phyloP scores from a whole-genome alignment of 2,113 vertebrate species.

The Hippocampus zosterae region DNA sequence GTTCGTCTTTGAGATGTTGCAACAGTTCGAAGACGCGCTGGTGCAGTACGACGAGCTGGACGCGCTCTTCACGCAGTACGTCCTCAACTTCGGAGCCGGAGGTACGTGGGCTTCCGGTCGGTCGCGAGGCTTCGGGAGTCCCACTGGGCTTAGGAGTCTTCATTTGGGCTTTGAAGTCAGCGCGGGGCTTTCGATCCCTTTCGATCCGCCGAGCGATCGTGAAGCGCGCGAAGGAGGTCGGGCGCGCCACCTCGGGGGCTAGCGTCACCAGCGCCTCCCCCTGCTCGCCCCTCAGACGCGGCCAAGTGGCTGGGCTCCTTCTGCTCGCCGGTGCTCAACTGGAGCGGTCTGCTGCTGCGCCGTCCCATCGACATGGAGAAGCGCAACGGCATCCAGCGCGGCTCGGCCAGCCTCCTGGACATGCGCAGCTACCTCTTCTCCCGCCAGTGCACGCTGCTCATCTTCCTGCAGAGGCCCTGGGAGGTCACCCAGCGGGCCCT shows the following conservation, averaged over 20 bases:
- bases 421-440: slow-evolving; percentile 97
- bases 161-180: too few species aligned
- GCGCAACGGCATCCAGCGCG: slow-evolving; percentile 85
- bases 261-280: background rate
- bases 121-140: too few species aligned
- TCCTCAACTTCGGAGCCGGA: slow-evolving; percentile 95
- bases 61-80: slow-evolving; percentile 96
- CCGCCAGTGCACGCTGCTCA: slow-evolving; percentile 92
- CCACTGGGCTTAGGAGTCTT: too few species aligned
- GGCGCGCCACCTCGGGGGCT: too few species aligned
- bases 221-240: too few species aligned
- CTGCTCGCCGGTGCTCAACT: slow-evolving; percentile 90
- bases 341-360: slow-evolving; percentile 88
- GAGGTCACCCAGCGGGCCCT: slow-evolving; percentile 91
- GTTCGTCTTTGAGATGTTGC: slow-evolving; percentile 99
- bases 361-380: slow-evolving; percentile 99
- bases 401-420: slow-evolving; percentile 87
- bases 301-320: slow-evolving; percentile 97
- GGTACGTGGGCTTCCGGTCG: slow-evolving; percentile 67
- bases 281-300: slow-evolving; percentile 75
- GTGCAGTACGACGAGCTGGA: slow-evolving; percentile 98
- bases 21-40: slow-evolving; percentile 95
- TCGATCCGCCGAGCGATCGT: too few species aligned
- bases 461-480: slow-evolving; percentile 96
- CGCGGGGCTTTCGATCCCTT: too few species aligned